phyloP scores from a whole-genome alignment of 2,797 vertebrate species.

The Platyrinchus mystaceus region DNA sequence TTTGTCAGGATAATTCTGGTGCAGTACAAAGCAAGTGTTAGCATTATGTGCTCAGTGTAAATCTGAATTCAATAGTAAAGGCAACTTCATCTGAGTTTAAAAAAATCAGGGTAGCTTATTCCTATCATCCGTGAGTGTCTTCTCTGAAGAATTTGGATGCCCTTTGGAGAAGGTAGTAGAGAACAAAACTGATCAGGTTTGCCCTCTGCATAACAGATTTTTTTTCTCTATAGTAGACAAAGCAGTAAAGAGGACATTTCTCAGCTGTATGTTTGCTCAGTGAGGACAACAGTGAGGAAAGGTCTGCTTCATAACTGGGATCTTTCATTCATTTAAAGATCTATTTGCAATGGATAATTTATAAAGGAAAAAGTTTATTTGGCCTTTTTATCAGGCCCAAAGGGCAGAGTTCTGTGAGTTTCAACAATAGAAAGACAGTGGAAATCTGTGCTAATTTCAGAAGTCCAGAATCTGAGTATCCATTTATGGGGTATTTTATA shows the following conservation, averaged over 20 bases:
- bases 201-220: not conserved
- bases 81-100: rapidly evolving
- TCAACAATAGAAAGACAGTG: not conserved
- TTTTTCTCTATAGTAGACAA: not conserved
- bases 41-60: rapidly evolving
- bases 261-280: not conserved
- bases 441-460: not conserved
- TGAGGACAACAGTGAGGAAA: not conserved
- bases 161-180: not conserved
- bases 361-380: not conserved
- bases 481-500: rapidly evolving
- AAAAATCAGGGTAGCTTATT: not conserved
- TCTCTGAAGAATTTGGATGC: not conserved
- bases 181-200: not conserved
- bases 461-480: not conserved
- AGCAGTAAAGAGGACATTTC: not conserved
- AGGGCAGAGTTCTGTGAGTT: not conserved
- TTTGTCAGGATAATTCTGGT: not conserved
- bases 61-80: not conserved
- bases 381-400: not conserved
- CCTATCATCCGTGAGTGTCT: not conserved
- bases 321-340: not conserved
- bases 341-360: not conserved
- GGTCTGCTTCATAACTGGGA: not conserved
- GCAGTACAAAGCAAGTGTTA: not conserved